Conservation (phyloP, 2,797 vertebrate genomes). For the Pseudochaenichthys georgianus region DNA sequence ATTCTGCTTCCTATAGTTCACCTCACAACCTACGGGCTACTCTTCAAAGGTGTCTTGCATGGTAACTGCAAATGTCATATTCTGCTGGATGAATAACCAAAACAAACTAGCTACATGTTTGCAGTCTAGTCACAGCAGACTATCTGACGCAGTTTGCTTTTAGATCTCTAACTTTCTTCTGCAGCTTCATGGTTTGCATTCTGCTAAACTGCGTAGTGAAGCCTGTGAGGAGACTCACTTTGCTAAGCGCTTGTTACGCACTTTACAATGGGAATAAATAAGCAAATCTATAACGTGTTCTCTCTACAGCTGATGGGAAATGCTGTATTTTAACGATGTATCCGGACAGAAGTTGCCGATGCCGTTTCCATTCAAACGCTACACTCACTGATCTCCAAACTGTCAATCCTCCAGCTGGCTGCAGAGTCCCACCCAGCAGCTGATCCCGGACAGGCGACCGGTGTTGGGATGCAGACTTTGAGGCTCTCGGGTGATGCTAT, state of each 20-base stretch:
- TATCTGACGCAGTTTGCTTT: conserved; percentile 33
- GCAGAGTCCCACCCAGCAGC: conserved; percentile 24
- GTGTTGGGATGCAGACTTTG: conserved; percentile 3
- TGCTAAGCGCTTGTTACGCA: background rate
- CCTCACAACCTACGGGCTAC: conserved; percentile 29
- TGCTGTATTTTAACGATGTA: background rate
- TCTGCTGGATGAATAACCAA: conserved; percentile 2
- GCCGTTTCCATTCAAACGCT: conserved; percentile 3
- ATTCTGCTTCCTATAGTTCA: conserved; percentile 7
- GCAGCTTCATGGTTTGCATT: conserved; percentile 34
- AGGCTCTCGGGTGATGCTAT: conserved; percentile 25
- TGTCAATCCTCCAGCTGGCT: conserved; percentile 2
- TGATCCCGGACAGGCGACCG: conserved; percentile 32
- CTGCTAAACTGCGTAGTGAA: conserved; percentile 14
- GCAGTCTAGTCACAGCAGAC: conserved; percentile 32
- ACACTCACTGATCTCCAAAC: conserved; percentile 4
- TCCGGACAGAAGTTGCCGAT: background rate
- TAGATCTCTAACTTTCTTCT: conserved; percentile 51
- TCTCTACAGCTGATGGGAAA: background rate
- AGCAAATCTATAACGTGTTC: background rate
- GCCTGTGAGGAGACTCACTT: background rate
- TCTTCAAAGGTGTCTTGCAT: conserved; percentile 25
- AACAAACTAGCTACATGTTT: conserved; percentile 60
- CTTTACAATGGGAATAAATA: background rate
- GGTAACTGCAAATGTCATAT: background rate